Percentiles rank a stretch among this genome's conserved stretches.
Conservation (phyloP, 2,113 vertebrate species). For the Tetrax tetrax region DNA sequence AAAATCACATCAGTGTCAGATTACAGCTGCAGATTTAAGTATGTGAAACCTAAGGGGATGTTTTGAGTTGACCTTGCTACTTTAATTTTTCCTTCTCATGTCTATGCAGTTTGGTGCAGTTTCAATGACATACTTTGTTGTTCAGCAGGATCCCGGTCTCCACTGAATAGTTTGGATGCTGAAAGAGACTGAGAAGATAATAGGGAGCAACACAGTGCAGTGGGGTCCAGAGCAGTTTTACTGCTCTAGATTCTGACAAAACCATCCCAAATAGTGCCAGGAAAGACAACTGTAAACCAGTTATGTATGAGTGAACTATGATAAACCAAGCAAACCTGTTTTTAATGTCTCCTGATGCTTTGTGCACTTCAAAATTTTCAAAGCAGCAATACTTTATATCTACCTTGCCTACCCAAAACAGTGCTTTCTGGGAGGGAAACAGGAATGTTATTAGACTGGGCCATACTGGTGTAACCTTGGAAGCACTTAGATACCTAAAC, state of each 20-base stretch:
- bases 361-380: neutral
- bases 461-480: neutral
- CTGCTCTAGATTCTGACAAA: neutral
- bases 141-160: neutral
- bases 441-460: neutral
- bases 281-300: neutral
- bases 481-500: neutral
- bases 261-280: neutral
- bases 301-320: neutral
- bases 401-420: neutral
- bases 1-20: accelerated
- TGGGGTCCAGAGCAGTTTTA: neutral
- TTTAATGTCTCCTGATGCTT: neutral
- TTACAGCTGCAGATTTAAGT: neutral
- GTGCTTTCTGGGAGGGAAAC: neutral
- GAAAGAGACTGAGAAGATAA: neutral
- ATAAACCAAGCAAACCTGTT: neutral
- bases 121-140: neutral
- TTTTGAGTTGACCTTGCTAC: neutral
- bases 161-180: neutral
- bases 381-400: neutral
- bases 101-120: neutral
- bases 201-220: neutral
- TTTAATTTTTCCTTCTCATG: neutral
- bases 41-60: neutral